Conservation (phyloP, 1,140 invertebrate genomes). For the Yoshiicerus persimilis region DNA sequence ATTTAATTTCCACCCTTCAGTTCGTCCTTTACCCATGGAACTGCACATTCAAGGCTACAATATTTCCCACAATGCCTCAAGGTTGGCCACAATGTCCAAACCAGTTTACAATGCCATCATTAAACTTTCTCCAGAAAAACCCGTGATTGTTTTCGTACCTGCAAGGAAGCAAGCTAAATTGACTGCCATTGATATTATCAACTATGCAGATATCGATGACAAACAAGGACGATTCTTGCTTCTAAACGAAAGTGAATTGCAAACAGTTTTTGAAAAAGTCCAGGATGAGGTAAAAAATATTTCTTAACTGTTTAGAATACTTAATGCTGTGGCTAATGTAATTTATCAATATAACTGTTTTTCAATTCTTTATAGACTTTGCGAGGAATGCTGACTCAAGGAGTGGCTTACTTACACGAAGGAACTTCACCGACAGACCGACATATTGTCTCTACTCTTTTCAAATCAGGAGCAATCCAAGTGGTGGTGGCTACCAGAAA, state of each 20-base stretch:
- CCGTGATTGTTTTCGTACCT: conserved; percentile 95
- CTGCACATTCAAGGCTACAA: conserved; percentile 95
- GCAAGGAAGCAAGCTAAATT: conserved; percentile 88
- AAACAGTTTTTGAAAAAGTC: conserved; percentile 45
- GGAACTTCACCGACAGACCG: conserved; percentile 81
- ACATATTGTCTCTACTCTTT: conserved; percentile 87
- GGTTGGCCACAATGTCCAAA: conserved; percentile 95
- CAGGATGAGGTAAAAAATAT: conserved; percentile 51
- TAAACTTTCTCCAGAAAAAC: conserved; percentile 81
- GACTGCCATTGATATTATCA: conserved; percentile 92
- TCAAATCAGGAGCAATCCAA: conserved; percentile 91
- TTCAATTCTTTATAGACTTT: conserved; percentile 59
- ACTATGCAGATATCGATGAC: conserved; percentile 85
- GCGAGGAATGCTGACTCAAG: conserved; percentile 83
- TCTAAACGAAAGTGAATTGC: conserved; percentile 72
- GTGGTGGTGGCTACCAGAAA: conserved; percentile 85
- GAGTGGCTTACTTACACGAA: conserved; percentile 97
- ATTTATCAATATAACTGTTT: background rate
- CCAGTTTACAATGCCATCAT: conserved; percentile 94
- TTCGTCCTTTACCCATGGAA: conserved; percentile 90
- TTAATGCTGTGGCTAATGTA: background rate
- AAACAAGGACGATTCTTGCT: conserved; percentile 84
- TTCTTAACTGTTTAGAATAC: background rate
- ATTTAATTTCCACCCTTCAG: conserved; percentile 98
- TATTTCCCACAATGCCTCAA: conserved; percentile 93